Evolutionary conservation across 92 coral and sea anemone genomes (phyloP).

Genomic region (Zoanthus sociatus): DNA sequence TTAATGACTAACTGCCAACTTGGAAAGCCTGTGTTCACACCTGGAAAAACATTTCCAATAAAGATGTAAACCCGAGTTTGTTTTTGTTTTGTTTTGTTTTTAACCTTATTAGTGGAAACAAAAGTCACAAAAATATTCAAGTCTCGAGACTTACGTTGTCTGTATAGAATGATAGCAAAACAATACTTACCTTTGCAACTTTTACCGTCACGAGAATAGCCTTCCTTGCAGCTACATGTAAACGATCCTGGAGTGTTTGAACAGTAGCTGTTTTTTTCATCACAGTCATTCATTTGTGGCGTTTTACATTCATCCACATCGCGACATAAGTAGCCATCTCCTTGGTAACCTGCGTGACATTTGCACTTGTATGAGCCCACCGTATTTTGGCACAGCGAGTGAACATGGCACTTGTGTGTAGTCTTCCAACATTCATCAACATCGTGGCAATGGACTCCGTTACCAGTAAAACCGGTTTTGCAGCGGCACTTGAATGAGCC

Average conservation of each 20-base stretch:
- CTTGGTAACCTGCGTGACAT: background rate
- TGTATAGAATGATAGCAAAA: background rate
- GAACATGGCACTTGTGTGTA: background rate
- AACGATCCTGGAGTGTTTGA: constrained; percentile 13
- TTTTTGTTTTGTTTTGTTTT: too few species aligned
- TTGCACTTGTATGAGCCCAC: background rate
- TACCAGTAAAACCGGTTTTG: constrained; percentile 23
- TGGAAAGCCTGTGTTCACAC: too few species aligned
- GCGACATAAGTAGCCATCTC: background rate
- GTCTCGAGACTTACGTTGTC: too few species aligned
- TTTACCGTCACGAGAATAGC: background rate
- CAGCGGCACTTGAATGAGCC: constrained; percentile 13
- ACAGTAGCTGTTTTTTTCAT: background rate
- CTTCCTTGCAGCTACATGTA: background rate
- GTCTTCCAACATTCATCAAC: background rate
- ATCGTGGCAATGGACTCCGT: background rate
- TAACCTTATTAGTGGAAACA: too few species aligned
- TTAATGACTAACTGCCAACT: too few species aligned
- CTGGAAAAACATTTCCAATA: too few species aligned
- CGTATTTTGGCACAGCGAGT: background rate
- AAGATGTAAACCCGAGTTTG: too few species aligned
- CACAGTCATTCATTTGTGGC: background rate
- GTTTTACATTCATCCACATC: constrained; percentile 10
- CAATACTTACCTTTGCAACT: background rate
- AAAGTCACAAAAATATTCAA: too few species aligned